These are phyloP conservation scores for Chaunax sp. DNA, from an alignment of 2,797 vertebrate genomes.

Conservation along the genomic window DNA sequence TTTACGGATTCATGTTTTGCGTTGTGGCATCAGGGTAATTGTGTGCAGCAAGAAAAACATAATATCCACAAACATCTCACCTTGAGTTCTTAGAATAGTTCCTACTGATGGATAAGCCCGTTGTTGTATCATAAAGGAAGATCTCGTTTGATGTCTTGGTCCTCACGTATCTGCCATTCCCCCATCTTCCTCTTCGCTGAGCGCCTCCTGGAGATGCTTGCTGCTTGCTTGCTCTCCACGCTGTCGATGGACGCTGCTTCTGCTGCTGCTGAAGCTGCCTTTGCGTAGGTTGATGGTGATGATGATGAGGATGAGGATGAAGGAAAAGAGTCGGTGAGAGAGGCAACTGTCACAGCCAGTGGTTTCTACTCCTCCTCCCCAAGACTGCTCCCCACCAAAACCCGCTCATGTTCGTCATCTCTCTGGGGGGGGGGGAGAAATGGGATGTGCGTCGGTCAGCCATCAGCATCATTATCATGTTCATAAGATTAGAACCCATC, in stretches of 20 bases:
- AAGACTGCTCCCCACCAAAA: conserved; percentile 31
- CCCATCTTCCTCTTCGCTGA: conserved; percentile 74
- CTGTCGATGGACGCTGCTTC: conserved; percentile 39
- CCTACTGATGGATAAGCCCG: conserved; percentile 43
- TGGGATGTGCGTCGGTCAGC: conserved; percentile 30
- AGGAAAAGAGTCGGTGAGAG: conserved; percentile 5
- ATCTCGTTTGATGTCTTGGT: conserved; percentile 55
- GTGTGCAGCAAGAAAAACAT: neutral
- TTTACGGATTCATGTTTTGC: neutral
- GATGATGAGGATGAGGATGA: conserved; percentile 34
- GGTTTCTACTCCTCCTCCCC: conserved; percentile 50
- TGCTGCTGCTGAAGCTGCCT: conserved; percentile 48
- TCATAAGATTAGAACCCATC: conserved; percentile 20
- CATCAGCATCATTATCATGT: conserved; percentile 31
- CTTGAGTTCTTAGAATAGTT: conserved; percentile 66
- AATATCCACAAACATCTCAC: conserved; percentile 60
- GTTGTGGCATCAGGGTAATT: too few species aligned
- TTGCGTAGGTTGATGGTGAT: conserved; percentile 38
- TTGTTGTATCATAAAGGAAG: conserved; percentile 75
- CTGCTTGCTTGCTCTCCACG: conserved; percentile 37
- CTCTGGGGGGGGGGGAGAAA: conserved; percentile 20
- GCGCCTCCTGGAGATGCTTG: conserved; percentile 61
- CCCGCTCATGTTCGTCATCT: conserved; percentile 49
- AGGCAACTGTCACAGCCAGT: conserved; percentile 65
- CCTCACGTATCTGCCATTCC: conserved; percentile 75